Evolutionary conservation across 1,140 invertebrate species (phyloP).

Genomic region (Mylabris phalerata): DNA sequence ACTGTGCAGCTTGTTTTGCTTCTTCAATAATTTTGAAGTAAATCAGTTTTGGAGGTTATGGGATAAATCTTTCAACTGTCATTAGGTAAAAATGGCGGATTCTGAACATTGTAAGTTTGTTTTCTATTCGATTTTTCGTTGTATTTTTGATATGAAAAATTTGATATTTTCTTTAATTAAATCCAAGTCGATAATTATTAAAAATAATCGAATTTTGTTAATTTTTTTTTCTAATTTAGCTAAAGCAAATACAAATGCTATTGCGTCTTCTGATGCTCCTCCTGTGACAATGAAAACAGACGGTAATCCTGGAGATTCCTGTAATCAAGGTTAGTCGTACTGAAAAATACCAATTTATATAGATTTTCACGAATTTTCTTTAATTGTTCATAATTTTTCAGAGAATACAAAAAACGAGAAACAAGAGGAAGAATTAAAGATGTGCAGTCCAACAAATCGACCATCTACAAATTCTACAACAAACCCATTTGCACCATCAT

Average conservation of each 20-base stretch:
- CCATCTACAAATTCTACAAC: conserved; percentile 9
- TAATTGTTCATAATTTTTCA: conserved; percentile 8
- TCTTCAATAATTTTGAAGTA: neutral
- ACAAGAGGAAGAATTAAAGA: conserved; percentile 22
- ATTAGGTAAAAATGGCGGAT: conserved; percentile 10
- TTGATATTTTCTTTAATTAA: neutral
- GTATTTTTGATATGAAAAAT: neutral
- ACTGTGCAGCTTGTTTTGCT: neutral
- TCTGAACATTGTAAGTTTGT: conserved; percentile 6
- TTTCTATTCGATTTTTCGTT: neutral
- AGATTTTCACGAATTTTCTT: no score
- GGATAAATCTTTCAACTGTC: neutral
- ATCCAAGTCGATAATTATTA: neutral
- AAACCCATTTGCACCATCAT: conserved; percentile 20
- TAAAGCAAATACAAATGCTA: neutral
- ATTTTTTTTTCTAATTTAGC: conserved; percentile 1
- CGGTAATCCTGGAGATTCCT: conserved; percentile 26
- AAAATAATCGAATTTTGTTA: neutral
- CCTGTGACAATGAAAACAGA: conserved; percentile 38
- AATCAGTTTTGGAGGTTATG: neutral
- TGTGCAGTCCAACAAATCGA: conserved; percentile 19
- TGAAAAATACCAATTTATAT: neutral
- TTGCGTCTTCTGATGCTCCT: conserved; percentile 13
- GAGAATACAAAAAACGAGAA: conserved; percentile 27
- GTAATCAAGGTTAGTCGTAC: conserved; percentile 25